Evolutionary conservation across 2,888 invertebrate genomes (phyloP).

Genomic region (Drosophila maculinotata): DNA sequence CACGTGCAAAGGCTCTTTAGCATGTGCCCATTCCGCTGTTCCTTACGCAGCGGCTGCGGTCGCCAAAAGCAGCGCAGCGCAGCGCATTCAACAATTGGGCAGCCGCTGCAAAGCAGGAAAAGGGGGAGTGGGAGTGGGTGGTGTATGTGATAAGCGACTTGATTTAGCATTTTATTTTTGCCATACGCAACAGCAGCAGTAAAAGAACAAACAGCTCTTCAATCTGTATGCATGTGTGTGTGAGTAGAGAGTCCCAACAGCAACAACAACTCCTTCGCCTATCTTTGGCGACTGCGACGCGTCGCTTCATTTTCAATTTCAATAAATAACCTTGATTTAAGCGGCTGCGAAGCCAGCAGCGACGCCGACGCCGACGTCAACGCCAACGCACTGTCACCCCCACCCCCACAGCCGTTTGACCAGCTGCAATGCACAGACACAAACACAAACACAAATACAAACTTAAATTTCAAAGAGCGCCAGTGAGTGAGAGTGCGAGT

Average conservation of each 20-base stretch:
- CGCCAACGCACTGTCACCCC: conserved; percentile 34
- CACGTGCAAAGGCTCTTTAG: conserved; percentile 45
- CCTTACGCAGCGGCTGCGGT: conserved; percentile 29
- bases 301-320: conserved; percentile 79
- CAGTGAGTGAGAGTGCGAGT: not conserved
- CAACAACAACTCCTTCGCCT: conserved; percentile 22
- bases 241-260: conserved; percentile 12
- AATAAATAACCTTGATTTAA: conserved; percentile 83
- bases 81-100: conserved; percentile 78
- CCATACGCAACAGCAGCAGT: conserved; percentile 18
- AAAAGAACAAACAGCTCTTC: conserved; percentile 21
- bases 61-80: conserved; percentile 48
- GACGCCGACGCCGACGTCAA: conserved; percentile 29
- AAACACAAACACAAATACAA: conserved; percentile 48
- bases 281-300: conserved; percentile 25
- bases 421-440: conserved; percentile 62
- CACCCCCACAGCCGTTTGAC: conserved; percentile 65
- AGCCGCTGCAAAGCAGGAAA: conserved; percentile 8
- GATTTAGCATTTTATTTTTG: conserved; percentile 64
- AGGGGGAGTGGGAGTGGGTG: not conserved
- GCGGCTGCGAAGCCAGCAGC: conserved; percentile 65
- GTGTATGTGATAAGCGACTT: conserved; percentile 69
- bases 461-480: too few relatives aligned
- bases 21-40: conserved; percentile 43
- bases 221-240: conserved; percentile 11